Percentiles rank a stretch among this genome's conserved stretches.
Conservation (phyloP, 2,888 invertebrate species). For the Limulus polyphemus region DNA sequence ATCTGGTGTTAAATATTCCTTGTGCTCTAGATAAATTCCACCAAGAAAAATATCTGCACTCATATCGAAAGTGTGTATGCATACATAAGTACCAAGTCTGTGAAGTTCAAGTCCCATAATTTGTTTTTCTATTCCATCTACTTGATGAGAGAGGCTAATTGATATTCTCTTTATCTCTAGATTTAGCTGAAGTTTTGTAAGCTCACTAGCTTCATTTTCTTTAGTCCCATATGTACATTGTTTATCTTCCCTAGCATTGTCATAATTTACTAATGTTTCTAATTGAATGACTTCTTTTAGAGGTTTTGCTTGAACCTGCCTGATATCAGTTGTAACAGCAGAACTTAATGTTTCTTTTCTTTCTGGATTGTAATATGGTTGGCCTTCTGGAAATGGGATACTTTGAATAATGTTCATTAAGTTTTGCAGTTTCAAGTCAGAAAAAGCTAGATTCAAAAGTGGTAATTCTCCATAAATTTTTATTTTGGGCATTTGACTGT, state of each 20-base stretch:
- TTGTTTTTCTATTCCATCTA: constrained; percentile 13
- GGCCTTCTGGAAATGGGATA: constrained; percentile 43
- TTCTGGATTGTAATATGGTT: constrained; percentile 1
- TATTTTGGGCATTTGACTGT: constrained; percentile 76
- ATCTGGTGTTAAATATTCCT: constrained; percentile 26
- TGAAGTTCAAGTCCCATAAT: constrained; percentile 53
- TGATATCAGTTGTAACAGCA: too few relatives aligned
- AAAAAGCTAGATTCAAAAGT: constrained; percentile 40
- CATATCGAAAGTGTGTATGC: constrained; percentile 63
- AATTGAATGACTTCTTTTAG: too few relatives aligned
- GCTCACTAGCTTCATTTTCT: too few relatives aligned
- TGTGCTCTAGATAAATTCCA: constrained; percentile 51
- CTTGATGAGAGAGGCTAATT: too few relatives aligned
- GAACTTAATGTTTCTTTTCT: too few relatives aligned
- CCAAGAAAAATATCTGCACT: constrained; percentile 54
- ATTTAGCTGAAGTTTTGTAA: too few relatives aligned
- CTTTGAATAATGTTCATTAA: constrained; percentile 41
- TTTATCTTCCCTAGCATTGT: too few relatives aligned
- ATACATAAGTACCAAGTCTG: constrained; percentile 56
- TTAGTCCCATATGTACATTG: too few relatives aligned
- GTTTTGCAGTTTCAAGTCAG: constrained; percentile 42
- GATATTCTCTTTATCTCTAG: too few relatives aligned
- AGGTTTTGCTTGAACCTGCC: too few relatives aligned
- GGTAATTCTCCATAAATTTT: constrained; percentile 52
- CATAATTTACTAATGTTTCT: too few relatives aligned